Evolutionary conservation across 1,140 invertebrate species (phyloP), one percentile per base, ranked within the genome.

Genomic region (Drosophila sp.): DNA sequence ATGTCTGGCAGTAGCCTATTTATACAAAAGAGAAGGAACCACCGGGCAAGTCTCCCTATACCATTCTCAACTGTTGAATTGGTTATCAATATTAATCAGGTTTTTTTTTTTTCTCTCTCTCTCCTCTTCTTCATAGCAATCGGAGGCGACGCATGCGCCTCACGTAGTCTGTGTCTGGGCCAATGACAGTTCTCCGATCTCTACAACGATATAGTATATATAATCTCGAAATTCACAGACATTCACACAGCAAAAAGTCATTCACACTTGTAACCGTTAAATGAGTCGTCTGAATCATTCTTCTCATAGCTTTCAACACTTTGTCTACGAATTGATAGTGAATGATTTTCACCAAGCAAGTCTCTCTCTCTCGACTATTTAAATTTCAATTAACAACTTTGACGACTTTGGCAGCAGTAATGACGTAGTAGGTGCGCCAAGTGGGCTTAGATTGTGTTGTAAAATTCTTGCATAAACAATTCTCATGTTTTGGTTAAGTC

Each of bases 41-140:
- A 54, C 8, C 60, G 44, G 33, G 0, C 41, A 47, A 69, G 41
- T 33, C 41, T 35, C 30, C 10, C 41, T 35, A 33, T 11, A 11
- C 40, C 63, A 60, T 44, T 57, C 55, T 55, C 44, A 25, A 23
- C 57, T 27, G 35, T 64, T 55, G 55, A 3, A 35, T 47, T 30
- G 55, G 70, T 33, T 69, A 58, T 58, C 55, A 30, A 57, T 78
- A 85, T 87, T 76, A 75, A 79, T 90, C 79, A 89, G 83, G 80
- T 84, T 83, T 83, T 74, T 27, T 3, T 50, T 8, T 25, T 27
- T 25, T 50, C 17, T 17, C 17, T 17, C 17, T 17, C 17, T 17
- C 17, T 17, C 17, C 17, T 47, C 44, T 47, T 47, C 23, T 50
- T 8, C 55, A 38, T 35, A 67, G 40, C 55, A 30, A 50, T 27